Evolutionary conservation across 1,140 invertebrate genomes (phyloP).

Genomic region (Plodia interpunctella): DNA sequence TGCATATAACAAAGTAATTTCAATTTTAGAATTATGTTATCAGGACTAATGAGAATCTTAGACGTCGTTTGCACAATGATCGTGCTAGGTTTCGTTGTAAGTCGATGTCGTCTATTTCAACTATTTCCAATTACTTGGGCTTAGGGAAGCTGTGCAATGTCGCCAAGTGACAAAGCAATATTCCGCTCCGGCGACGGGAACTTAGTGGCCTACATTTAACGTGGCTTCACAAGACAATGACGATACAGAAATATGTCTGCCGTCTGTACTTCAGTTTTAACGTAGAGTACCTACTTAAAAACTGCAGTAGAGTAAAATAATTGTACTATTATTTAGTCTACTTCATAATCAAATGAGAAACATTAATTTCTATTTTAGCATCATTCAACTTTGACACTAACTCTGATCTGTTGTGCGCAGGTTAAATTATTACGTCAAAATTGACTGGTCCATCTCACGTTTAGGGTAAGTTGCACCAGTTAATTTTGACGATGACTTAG

Average conservation of each 20-base stretch:
- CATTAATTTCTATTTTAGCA: too few species aligned
- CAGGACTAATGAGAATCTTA: not conserved
- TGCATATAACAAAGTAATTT: not conserved
- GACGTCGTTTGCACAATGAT: conserved; percentile 8
- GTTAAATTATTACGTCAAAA: too few species aligned
- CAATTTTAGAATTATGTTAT: not conserved
- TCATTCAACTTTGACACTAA: too few species aligned
- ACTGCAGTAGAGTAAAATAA: too few species aligned
- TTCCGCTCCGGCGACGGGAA: conserved; percentile 52
- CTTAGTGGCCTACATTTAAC: conserved; percentile 70
- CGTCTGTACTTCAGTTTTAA: too few species aligned
- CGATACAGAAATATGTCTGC: not conserved
- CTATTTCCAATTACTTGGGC: conserved; percentile 74
- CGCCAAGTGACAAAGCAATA: conserved; percentile 75
- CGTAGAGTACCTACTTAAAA: too few species aligned
- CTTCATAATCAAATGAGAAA: too few species aligned
- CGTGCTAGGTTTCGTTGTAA: conserved; percentile 19
- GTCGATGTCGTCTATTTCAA: conserved; percentile 62
- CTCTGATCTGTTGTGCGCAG: too few species aligned
- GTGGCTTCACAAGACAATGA: conserved; percentile 21
- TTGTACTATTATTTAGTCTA: too few species aligned
- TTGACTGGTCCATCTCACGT: too few species aligned
- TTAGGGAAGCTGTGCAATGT: conserved; percentile 64
- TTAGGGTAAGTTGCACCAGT: too few species aligned
- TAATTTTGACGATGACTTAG: too few species aligned